Evolutionary conservation across 2,797 vertebrate species (phyloP).

Genomic region (Eulemur rubriventer): DNA sequence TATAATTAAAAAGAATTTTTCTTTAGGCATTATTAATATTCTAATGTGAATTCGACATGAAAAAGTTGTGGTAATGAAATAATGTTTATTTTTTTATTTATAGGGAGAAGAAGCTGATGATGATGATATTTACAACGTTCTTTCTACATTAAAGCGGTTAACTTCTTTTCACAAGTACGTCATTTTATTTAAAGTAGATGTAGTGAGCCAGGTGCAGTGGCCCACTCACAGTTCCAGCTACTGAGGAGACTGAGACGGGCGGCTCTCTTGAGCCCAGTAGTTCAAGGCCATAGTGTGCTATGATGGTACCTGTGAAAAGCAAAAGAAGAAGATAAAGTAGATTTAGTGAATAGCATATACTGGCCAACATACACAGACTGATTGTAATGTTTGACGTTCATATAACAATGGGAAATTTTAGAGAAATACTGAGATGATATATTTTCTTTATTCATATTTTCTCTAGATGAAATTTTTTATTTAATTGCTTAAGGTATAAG

Average conservation of each 20-base stretch:
- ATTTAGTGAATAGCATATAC: constrained; percentile 13
- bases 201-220: background rate
- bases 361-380: background rate
- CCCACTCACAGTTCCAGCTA: background rate
- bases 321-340: background rate
- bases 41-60: constrained; percentile 8
- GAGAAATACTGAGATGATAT: background rate
- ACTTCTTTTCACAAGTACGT: constrained; percentile 99
- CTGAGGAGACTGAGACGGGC: background rate
- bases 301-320: background rate
- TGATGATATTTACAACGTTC: constrained; percentile 98
- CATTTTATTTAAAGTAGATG: constrained; percentile 54
- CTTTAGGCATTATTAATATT: background rate
- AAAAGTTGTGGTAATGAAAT: background rate
- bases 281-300: background rate
- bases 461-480: background rate
- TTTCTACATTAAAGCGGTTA: constrained; percentile 96
- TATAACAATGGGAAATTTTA: background rate
- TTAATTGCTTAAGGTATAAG: background rate
- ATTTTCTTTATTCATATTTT: background rate
- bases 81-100: constrained; percentile 62
- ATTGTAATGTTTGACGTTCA: background rate
- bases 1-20: constrained; percentile 40
- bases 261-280: background rate
- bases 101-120: constrained; percentile 99